These are phyloP conservation scores for Neoaliturus tenellus DNA, from an alignment of 2,888 invertebrate species.

Conservation along the genomic window DNA sequence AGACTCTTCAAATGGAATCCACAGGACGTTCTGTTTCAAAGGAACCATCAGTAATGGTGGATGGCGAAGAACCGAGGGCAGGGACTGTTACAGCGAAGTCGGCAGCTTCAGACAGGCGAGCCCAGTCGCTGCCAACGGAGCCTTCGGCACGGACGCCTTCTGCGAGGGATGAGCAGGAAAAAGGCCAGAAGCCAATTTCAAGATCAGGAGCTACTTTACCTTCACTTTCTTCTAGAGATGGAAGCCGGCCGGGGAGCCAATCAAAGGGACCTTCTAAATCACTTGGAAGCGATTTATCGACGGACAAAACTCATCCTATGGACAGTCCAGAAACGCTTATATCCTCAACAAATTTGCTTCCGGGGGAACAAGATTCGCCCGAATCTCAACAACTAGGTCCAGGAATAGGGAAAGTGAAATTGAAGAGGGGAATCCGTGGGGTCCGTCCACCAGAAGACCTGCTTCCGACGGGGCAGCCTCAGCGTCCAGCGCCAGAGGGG, in stretches of 20 bases:
- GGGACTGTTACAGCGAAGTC: too few relatives aligned
- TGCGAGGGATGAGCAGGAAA: neutral
- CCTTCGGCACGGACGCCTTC: neutral
- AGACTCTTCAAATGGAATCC: neutral
- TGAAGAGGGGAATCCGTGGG: neutral
- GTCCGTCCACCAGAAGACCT: neutral
- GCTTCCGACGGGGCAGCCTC: neutral
- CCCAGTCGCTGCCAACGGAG: neutral
- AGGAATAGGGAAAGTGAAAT: neutral
- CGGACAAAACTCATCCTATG: neutral
- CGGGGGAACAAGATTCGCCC: neutral
- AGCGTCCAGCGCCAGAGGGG: neutral
- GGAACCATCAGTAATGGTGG: neutral
- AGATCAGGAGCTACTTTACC: neutral
- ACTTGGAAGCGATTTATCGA: neutral
- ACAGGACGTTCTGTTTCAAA: neutral
- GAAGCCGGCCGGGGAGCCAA: neutral
- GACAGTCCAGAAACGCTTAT: neutral
- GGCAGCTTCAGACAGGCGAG: too few relatives aligned
- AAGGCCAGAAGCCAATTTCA: neutral
- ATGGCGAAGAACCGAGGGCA: neutral
- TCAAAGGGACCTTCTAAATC: neutral
- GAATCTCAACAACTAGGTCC: neutral
- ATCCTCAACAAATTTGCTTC: too few relatives aligned
- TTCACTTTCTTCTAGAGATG: neutral